Base-by-base conservation (phyloP, 2,888 invertebrate species). In the Conus canariensis region DNA sequence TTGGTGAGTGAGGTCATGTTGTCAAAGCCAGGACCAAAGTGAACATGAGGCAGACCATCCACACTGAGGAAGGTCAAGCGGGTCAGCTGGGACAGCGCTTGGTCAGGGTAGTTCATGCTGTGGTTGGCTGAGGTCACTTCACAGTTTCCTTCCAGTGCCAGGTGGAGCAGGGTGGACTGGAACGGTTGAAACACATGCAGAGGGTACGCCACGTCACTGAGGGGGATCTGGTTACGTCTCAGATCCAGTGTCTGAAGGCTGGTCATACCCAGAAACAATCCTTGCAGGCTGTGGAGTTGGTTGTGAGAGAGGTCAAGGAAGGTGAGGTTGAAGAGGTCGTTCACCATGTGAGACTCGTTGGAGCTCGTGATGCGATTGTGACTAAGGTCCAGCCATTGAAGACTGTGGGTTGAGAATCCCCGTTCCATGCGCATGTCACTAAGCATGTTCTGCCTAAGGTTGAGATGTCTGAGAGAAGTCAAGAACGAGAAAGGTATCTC, bases 241-340 rank as follows among this genome's bases (percentile, higher is more conserved):
- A 91, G 83, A 82, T 90, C 87, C 56, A 91, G 74, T 0, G 3
- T 16, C 22, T 19, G 58, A 8, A 91, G 87, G 10, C 83, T n/a
- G n/a, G 12, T 16, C 30, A 91, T 85, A 7, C 90, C 89, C 22
- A n/a, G 19, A 59, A 80, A 60, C 12, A 88, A 45, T 7, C n/a
- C 25, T 10, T 19, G 14, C 4, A 91, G 19, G n/a, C 2, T 59
- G 22, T 58, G 74, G 14, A 91, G 60, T 4, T 22, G 30, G 74
- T 91, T 91, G 12, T 70, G 25, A n/a, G 91, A 90, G 3, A 91
- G 88, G 45, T 90, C 89, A 16, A 91, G 89, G 5, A 60, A 25
- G 16, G 67, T 25, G 30, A 85, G 89, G 25, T 80, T 91, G 16
- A 6, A 25, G n/a, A 91, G 85, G 19, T 58, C 19, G n/a, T 87